phyloP scores from a whole-genome alignment of 2,113 vertebrate species.

The Spilogale gracilis region DNA sequence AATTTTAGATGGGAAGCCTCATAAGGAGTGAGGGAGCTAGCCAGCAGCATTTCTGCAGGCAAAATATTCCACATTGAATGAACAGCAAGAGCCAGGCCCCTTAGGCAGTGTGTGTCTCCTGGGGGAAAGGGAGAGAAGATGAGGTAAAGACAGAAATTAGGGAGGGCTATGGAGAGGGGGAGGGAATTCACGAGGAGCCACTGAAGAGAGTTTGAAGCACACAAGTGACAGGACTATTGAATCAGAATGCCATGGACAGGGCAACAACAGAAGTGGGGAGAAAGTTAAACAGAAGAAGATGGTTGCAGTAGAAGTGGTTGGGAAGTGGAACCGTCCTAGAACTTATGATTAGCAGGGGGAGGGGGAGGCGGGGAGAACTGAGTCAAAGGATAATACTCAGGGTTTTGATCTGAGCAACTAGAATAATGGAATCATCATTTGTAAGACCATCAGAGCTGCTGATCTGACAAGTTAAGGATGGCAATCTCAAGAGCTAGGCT shows the following conservation, averaged over 20 bases:
- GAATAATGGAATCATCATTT: not conserved
- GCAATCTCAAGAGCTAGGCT: not conserved
- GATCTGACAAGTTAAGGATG: not conserved
- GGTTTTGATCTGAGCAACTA: not conserved
- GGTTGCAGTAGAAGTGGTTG: not conserved
- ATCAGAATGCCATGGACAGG: no score
- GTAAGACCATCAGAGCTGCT: not conserved
- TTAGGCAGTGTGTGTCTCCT: not conserved
- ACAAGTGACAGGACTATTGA: not conserved
- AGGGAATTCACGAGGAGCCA: not conserved
- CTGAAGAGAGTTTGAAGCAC: not conserved
- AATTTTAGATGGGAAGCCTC: not conserved
- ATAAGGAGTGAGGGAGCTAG: not conserved
- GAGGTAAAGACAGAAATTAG: not conserved
- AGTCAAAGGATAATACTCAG: not conserved
- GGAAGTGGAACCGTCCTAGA: not conserved
- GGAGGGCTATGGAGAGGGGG: no score
- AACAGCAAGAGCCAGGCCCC: not conserved
- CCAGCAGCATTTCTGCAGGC: not conserved
- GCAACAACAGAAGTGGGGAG: not conserved
- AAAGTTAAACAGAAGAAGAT: not conserved
- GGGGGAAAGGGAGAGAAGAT: no score
- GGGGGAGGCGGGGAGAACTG: not conserved
- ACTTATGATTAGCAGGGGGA: no score
- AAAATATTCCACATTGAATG: not conserved